Evolutionary conservation across 1,140 invertebrate genomes (phyloP).

Genomic region (Megalopta genalis): DNA sequence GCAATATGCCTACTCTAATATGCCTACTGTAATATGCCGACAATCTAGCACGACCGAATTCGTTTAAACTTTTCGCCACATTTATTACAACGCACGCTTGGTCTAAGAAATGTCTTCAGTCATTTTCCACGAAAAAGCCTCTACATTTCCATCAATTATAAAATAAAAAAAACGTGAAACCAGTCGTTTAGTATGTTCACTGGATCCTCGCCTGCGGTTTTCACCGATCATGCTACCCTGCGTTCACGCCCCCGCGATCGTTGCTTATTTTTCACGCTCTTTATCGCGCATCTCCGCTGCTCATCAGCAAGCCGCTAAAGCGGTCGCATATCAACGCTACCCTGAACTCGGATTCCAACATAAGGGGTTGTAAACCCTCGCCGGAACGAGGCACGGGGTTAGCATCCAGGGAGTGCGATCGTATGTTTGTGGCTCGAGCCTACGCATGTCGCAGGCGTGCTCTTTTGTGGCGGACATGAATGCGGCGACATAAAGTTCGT

Average conservation of each 20-base stretch:
- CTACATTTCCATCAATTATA: no score
- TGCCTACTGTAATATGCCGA: no score
- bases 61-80: no score
- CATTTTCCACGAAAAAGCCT: no score
- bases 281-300: constrained; percentile 8
- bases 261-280: constrained; percentile 28
- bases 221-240: neutral
- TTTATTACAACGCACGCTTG: no score
- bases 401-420: neutral
- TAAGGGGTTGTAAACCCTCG: constrained; percentile 17
- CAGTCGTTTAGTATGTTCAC: constrained; percentile 6
- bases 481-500: constrained; percentile 18
- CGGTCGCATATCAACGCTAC: neutral
- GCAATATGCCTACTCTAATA: no score
- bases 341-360: neutral
- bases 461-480: constrained; percentile 22
- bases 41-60: no score
- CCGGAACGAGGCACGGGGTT: neutral
- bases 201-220: neutral
- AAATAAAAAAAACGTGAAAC: no score
- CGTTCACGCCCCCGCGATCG: neutral
- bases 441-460: neutral
- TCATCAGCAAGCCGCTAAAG: constrained; percentile 13
- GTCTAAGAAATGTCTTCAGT: no score
- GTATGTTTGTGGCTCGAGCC: neutral